phyloP scores from a whole-genome alignment of 2,113 vertebrate genomes.

The Loxodonta africana region DNA sequence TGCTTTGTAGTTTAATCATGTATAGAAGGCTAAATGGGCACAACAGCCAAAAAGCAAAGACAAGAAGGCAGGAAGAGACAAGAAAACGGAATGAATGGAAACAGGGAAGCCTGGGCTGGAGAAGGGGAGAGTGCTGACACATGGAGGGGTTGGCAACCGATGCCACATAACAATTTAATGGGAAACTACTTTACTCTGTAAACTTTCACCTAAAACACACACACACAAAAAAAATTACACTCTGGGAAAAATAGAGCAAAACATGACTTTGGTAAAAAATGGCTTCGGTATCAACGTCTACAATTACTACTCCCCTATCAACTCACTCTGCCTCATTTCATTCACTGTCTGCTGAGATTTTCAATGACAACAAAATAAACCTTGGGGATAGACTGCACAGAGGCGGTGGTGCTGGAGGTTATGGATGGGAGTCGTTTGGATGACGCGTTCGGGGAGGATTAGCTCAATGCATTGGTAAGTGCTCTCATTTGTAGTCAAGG shows the following conservation, averaged over 20 bases:
- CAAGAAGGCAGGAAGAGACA: too few species aligned
- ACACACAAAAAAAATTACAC: background rate
- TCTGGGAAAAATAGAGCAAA: constrained; percentile 4
- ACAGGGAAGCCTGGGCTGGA: too few species aligned
- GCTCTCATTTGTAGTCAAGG: background rate
- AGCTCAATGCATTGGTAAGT: background rate
- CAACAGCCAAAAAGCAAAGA: too few species aligned
- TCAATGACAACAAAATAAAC: constrained; percentile 3
- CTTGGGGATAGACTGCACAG: background rate
- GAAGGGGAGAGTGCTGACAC: too few species aligned
- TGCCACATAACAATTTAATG: too few species aligned
- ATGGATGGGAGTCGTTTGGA: background rate
- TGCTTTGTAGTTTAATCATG: too few species aligned
- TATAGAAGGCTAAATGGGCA: too few species aligned
- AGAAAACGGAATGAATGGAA: too few species aligned
- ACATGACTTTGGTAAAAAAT: background rate
- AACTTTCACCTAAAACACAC: too few species aligned
- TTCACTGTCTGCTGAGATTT: constrained; percentile 6
- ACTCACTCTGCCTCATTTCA: background rate
- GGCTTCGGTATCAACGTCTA: background rate
- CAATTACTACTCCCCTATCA: background rate
- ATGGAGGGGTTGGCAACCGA: too few species aligned
- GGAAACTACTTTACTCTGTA: too few species aligned
- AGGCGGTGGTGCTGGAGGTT: background rate
- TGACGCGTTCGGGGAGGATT: background rate